These are phyloP conservation scores for Nephila pilipes DNA, from an alignment of 1,140 invertebrate species.

Conservation along the genomic window DNA sequence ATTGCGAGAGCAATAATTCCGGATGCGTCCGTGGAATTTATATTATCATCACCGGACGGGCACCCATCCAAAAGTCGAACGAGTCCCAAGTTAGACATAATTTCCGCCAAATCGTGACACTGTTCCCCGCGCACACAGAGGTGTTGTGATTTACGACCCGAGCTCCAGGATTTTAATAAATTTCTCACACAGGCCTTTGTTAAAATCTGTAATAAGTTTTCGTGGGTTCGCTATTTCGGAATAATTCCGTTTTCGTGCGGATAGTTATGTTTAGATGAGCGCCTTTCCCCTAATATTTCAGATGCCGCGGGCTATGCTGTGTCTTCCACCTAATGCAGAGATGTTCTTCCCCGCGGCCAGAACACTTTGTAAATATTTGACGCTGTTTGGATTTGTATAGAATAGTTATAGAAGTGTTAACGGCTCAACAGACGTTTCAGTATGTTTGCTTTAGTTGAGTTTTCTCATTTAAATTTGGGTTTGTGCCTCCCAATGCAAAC, in stretches of 20 bases:
- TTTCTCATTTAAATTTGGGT: neutral
- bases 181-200: conserved; percentile 27
- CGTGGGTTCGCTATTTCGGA: neutral
- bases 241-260: conserved; percentile 4
- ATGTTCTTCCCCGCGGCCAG: neutral
- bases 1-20: conserved; percentile 39
- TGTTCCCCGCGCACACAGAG: neutral
- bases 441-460: neutral
- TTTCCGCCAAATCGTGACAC: conserved; percentile 31
- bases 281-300: neutral
- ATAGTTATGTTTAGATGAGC: neutral
- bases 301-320: neutral
- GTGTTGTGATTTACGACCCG: neutral
- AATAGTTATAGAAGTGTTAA: neutral
- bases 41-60: conserved; percentile 42
- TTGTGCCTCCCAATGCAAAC: neutral
- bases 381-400: conserved; percentile 10
- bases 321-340: neutral
- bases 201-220: conserved; percentile 49
- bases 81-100: conserved; percentile 41
- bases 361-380: conserved; percentile 31
- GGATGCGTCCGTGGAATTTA: conserved; percentile 14
- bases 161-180: conserved; percentile 24
- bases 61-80: conserved; percentile 52
- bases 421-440: neutral